Evolutionary conservation across 2,797 vertebrate species (phyloP), one percentile per base, ranked within the genome.

Genomic region (Myotis planiceps): DNA sequence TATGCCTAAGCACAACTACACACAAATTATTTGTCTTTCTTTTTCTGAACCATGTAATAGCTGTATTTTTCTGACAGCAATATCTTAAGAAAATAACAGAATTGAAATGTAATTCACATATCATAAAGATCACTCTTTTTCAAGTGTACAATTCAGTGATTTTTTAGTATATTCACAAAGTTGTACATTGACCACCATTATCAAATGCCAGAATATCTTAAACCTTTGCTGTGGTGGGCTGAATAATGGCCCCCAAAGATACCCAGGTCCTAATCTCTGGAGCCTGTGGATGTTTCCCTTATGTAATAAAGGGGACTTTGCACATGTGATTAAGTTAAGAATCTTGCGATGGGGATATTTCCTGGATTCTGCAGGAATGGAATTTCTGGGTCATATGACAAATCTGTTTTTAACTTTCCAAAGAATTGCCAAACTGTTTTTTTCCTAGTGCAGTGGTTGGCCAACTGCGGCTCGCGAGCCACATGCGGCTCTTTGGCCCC

Each of bases 61-160:
- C 63, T 82, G 25, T 53, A 63, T 75, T 90, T 95, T 96, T 72
- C 53, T 90, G 72, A 80, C 29, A 88, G 25, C 7, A 47, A 5
- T 88, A 18, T 71, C 42, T 72, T 88, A 37, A 75, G 32, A 75
- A 93, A 88, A 66, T 37, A 29, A 49, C 8, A 49, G 18, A 76
- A 81, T 21, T 91, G 23, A 75, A 9, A 39, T 27, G 23, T 80
- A 86, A 87, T 55, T 68, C 47, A 69, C 25, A 23, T 34, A 58
- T 69, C 34, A 79, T 72, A 32, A 71, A 86, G 5, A 55, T 71
- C 27, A 87, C 32, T 29, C 21, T 76, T 83, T 83, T 74, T 45
- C 78, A 79, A 55, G 8, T 68, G 3, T 92, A 45, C 18, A 37
- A 27, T 83, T 90, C 29, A 71, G 4, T 60, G 42, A 39, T 79